Evolutionary conservation across 2,888 invertebrate species (phyloP).

Genomic region (Protula sp.): DNA sequence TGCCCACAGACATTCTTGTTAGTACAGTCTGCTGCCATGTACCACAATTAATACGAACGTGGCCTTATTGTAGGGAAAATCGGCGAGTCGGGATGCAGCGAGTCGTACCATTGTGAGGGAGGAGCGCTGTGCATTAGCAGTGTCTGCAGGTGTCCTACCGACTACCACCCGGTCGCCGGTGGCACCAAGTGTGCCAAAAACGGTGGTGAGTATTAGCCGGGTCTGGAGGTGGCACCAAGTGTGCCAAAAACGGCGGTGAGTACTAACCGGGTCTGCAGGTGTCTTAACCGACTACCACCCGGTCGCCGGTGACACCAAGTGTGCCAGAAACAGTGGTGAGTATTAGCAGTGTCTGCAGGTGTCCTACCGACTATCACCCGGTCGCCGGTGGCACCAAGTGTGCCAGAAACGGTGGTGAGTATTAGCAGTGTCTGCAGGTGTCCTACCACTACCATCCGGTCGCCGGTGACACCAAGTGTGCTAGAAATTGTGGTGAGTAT

Average conservation of each 20-base stretch:
- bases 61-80: slow-evolving; percentile 16
- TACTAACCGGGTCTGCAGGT: too few relatives aligned
- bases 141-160: slow-evolving; percentile 19
- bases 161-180: slow-evolving; percentile 17
- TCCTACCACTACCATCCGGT: slow-evolving; percentile 19
- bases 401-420: slow-evolving; percentile 21
- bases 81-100: slow-evolving; percentile 17
- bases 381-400: slow-evolving; percentile 22
- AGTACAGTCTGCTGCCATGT: too few relatives aligned
- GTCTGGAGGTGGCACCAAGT: slow-evolving; percentile 21
- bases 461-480: slow-evolving; percentile 23
- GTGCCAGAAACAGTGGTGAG: slow-evolving; percentile 22
- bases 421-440: too few relatives aligned
- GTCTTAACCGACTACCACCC: slow-evolving; percentile 19
- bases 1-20: too few relatives aligned
- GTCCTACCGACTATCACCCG: slow-evolving; percentile 19
- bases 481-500: slow-evolving; percentile 20
- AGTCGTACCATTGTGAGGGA: slow-evolving; percentile 21
- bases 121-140: slow-evolving; percentile 21
- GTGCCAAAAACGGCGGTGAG: slow-evolving; percentile 22
- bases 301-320: slow-evolving; percentile 21
- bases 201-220: slow-evolving; percentile 22
- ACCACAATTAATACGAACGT: too few relatives aligned
- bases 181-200: slow-evolving; percentile 23
- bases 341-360: slow-evolving; percentile 15